A percentile compares a stretch with the other conserved stretches of the same genome.
phyloP scores from a whole-genome alignment of 2,797 vertebrate genomes.

The Gambelia wislizenii region DNA sequence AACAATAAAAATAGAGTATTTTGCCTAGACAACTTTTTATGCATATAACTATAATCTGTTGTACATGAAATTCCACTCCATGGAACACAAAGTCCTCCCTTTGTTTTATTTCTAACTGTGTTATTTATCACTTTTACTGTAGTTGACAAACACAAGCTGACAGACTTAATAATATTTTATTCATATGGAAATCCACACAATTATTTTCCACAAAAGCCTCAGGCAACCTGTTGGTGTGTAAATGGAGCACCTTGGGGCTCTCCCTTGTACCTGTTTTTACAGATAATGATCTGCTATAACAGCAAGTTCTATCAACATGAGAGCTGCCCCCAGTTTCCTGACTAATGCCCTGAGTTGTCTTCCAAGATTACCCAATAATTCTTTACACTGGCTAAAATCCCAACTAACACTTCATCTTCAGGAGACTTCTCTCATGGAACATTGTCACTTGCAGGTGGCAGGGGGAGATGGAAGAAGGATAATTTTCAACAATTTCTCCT shows the following conservation, averaged over 20 bases:
- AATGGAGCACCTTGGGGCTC: slow-evolving; percentile 51
- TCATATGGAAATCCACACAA: slow-evolving; percentile 56
- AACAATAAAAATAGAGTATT: neutral
- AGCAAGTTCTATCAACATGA: neutral
- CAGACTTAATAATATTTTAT: slow-evolving; percentile 63
- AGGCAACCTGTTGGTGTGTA: slow-evolving; percentile 62
- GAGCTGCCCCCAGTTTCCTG: neutral
- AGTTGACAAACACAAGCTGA: slow-evolving; percentile 23
- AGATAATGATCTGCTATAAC: slow-evolving; percentile 25
- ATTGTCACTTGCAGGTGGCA: neutral
- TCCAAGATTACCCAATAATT: neutral
- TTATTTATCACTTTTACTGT: neutral
- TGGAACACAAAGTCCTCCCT: neutral
- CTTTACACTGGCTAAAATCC: neutral
- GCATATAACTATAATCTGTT: neutral
- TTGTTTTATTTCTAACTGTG: neutral
- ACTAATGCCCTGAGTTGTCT: rapidly evolving
- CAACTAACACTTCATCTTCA: neutral
- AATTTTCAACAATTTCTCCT: neutral
- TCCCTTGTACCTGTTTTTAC: slow-evolving; percentile 51
- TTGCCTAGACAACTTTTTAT: slow-evolving; percentile 27
- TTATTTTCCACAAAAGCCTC: slow-evolving; percentile 55
- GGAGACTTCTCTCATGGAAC: neutral
- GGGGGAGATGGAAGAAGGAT: neutral
- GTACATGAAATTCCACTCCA: slow-evolving; percentile 10